Base-by-base conservation (phyloP, 2,113 vertebrate species). In the Spizaetus ornatus region DNA sequence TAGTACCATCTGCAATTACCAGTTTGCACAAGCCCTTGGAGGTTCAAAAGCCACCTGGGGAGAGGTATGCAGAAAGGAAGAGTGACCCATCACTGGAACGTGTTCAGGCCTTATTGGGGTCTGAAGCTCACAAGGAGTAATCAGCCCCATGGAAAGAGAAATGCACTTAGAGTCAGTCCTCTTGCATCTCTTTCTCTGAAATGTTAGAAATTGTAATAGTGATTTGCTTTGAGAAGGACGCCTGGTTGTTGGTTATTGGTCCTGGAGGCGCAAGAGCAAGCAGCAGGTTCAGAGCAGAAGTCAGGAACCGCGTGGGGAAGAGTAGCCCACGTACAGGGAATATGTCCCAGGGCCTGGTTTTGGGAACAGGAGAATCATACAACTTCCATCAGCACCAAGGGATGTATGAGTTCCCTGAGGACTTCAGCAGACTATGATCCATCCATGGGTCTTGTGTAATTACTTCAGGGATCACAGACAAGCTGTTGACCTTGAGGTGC, bases 81-180 rank as follows among this genome's bases (percentile, higher is more conserved):
- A 90, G 34, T 16, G 76, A 7, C 9, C 17, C 17, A 7, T 29
- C 13, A 3, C 38, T 58, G 48, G 15, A 14, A 31, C 0, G 2
- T 42, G 3, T 81, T 62, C 32, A 65, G 31, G 21, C 10, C 6
- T 7, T 29, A 4, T 7, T 14, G 29, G 20, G 14, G 0, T 61
- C n/a, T 67, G 52, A 59, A 72, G 16, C 13, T 91, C 38, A 48
- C 32, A 59, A 32, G 31, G 45, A 80, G 7, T 40, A 38, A 36
- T 66, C n/a, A 76, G 23, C 25, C 15, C 15, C 9, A 6, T 22
- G 50, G 82, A 77, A 77, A 66, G 31, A 82, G 31, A 66, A 74
- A 34, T 34, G 6, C 15, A 20, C 3, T 27, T 58, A 47, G 9
- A 0, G 0, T 34, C 1, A 0, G 12, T 66, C 16, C 25, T 89